Percentiles rank a stretch among this genome's conserved stretches.
Evolutionary conservation across 1,140 invertebrate species (phyloP).

Genomic region (Drosophila guanche): DNA sequence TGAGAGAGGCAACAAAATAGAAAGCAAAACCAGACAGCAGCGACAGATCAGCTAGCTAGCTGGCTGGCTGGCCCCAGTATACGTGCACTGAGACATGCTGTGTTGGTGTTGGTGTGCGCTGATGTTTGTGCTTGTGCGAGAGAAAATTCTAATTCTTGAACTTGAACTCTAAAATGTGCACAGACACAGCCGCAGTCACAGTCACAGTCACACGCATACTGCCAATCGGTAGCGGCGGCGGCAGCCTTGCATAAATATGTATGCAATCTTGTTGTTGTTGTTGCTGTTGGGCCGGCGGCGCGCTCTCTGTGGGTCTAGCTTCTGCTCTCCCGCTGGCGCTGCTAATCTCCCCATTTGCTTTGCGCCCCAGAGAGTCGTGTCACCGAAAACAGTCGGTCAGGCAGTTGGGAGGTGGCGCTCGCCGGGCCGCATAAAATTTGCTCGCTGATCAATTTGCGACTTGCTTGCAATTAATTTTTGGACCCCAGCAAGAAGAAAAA

Average conservation of each 20-base stretch:
- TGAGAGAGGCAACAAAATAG: constrained; percentile 52
- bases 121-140: constrained; percentile 10
- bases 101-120: constrained; percentile 26
- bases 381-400: not conserved
- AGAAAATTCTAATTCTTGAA: constrained; percentile 76
- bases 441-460: constrained; percentile 47
- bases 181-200: constrained; percentile 37
- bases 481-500: constrained; percentile 36
- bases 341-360: not conserved
- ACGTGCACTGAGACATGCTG: constrained; percentile 64
- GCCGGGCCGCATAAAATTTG: constrained; percentile 38
- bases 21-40: constrained; percentile 54
- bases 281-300: constrained; percentile 23
- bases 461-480: constrained; percentile 70
- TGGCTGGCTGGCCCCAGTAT: constrained; percentile 33
- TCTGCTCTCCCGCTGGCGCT: constrained; percentile 10
- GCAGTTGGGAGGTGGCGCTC: constrained; percentile 52
- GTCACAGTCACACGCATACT: constrained; percentile 16
- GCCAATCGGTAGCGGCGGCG: no score
- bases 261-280: constrained; percentile 41
- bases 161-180: constrained; percentile 79
- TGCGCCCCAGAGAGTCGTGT: not conserved
- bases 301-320: constrained; percentile 24
- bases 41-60: constrained; percentile 5
- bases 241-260: no score